A percentile compares a stretch with the other conserved stretches of the same genome.
Evolutionary conservation across 23 tunicate species (phyloP).

Genomic region (Diplosoma virens): DNA sequence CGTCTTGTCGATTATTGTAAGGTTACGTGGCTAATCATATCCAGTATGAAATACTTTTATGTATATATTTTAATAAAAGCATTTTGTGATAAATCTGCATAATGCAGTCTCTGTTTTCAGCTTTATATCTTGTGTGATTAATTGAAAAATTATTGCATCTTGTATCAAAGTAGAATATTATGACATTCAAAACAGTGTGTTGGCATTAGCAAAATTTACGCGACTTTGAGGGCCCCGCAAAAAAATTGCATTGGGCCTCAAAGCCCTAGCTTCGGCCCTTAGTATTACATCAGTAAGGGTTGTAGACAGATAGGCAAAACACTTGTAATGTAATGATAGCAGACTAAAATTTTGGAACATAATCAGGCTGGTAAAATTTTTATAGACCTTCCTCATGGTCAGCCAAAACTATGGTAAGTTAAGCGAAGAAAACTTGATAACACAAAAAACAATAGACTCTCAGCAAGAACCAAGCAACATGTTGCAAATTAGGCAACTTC

Average conservation of each 20-base stretch:
- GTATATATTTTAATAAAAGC: background rate
- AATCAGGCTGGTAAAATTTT: too few species aligned
- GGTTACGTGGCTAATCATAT: background rate
- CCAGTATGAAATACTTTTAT: background rate
- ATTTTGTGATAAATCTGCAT: background rate
- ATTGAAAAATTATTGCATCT: background rate
- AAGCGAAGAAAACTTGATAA: too few species aligned
- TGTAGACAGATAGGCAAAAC: too few species aligned
- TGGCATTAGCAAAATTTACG: background rate
- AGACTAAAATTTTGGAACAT: too few species aligned
- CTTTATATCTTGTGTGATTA: background rate
- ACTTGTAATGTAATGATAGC: too few species aligned
- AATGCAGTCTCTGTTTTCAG: background rate
- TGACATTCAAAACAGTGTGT: background rate
- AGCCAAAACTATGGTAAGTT: too few species aligned
- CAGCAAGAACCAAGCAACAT: too few species aligned
- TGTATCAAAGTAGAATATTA: background rate
- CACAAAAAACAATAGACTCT: too few species aligned
- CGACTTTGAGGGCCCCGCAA: background rate
- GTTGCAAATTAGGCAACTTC: too few species aligned
- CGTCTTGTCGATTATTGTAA: background rate
- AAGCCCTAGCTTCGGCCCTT: background rate
- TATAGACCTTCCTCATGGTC: too few species aligned
- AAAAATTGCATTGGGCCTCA: background rate
- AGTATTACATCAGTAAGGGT: background rate